phyloP scores from a whole-genome alignment of 2,113 vertebrate genomes.

The Nyctibius bracteatus region DNA sequence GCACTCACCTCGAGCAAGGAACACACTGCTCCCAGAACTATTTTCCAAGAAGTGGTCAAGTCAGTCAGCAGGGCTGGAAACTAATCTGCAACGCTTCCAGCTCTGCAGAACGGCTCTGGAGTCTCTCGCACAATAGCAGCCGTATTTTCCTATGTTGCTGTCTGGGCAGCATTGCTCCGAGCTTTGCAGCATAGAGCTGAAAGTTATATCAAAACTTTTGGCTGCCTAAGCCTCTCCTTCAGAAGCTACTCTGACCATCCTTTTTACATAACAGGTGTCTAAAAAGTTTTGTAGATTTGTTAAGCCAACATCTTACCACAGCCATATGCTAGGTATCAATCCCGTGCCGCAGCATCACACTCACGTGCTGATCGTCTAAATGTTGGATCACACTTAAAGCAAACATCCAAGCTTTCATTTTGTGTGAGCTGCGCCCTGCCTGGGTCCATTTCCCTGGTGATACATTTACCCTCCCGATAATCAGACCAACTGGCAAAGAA shows the following conservation, averaged over 20 bases:
- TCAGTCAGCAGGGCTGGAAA: neutral
- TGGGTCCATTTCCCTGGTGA: neutral
- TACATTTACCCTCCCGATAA: neutral
- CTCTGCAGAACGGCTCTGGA: neutral
- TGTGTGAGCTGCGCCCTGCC: neutral
- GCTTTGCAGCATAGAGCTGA: neutral
- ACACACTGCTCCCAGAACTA: neutral
- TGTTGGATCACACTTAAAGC: neutral
- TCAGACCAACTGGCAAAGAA: neutral
- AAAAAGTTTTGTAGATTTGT: neutral
- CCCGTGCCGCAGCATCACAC: neutral
- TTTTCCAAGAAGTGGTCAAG: neutral
- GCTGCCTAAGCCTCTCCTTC: neutral
- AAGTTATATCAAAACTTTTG: neutral
- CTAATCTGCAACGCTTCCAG: neutral
- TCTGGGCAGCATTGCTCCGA: neutral
- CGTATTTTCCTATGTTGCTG: fast-evolving
- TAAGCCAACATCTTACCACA: neutral
- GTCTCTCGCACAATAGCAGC: fast-evolving
- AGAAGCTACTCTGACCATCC: neutral
- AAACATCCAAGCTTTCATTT: neutral
- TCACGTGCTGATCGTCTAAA: neutral
- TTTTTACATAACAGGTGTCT: neutral
- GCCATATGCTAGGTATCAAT: neutral
- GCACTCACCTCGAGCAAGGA: neutral